Evolutionary conservation across 2,888 invertebrate species (phyloP).

Genomic region (Ligdia adustata): DNA sequence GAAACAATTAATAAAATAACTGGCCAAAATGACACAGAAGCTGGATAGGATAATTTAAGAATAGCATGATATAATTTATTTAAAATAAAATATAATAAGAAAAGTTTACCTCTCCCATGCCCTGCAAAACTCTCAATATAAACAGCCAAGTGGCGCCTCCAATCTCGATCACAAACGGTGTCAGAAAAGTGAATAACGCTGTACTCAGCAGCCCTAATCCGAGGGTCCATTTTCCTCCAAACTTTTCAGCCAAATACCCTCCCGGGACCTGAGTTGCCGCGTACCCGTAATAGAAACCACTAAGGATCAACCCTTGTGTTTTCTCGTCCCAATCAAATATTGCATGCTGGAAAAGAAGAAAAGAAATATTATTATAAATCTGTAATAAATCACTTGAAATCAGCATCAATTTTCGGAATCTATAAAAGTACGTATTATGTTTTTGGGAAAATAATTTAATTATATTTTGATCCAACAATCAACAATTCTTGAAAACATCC

Average conservation of each 20-base stretch:
- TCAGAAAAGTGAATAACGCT: constrained; percentile 91
- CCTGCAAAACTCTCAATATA: constrained; percentile 87
- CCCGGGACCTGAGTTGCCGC: constrained; percentile 93
- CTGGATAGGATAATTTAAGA: no score
- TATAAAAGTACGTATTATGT: no score
- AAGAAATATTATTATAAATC: no score
- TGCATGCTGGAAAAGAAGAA: constrained; percentile 58
- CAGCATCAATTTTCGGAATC: no score
- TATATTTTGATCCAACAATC: no score
- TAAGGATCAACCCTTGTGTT: constrained; percentile 89
- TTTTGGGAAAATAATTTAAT: no score
- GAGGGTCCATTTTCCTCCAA: constrained; percentile 94
- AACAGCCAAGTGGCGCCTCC: constrained; percentile 82
- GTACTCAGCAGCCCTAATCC: constrained; percentile 92
- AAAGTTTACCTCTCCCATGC: constrained; percentile 87
- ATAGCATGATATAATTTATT: no score
- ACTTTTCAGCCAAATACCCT: constrained; percentile 90
- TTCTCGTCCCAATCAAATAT: constrained; percentile 87
- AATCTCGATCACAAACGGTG: constrained; percentile 87
- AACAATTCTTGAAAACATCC: no score
- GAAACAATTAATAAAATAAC: no score
- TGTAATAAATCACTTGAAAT: no score
- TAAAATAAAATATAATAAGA: neutral
- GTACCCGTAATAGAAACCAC: constrained; percentile 94
- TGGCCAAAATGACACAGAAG: no score